Base-by-base conservation (phyloP, 2,797 vertebrate species). In the Molossus molossus region DNA sequence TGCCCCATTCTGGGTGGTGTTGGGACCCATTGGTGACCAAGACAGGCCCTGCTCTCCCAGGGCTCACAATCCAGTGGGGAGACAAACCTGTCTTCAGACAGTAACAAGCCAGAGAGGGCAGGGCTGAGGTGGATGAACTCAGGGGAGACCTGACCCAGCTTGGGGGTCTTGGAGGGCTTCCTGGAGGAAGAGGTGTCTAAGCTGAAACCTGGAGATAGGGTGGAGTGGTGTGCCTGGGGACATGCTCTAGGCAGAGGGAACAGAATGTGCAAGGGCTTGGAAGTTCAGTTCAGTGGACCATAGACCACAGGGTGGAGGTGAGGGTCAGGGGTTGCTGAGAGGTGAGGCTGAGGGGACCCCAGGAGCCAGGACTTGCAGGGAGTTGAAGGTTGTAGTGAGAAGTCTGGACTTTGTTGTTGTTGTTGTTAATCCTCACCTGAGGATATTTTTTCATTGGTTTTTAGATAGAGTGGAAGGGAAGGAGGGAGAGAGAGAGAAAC, bases 161-260 rank as follows among this genome's bases (percentile, higher is more conserved):
- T 69, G 53, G 23, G 6, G 11, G 25, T 77, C 25, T 53, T 21
- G 62, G 90, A 87, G 76, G 82, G 72, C 70, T 96, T 95, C 93
- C 50, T 73, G 82, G 76, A 67, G 87, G 87, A 93, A 58, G 91
- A 13, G 4, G 15, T 25, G 20, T 75, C 17, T 77, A 20, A 29
- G 25, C 5, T 33, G 83, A 87, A 76, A n/a, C 29, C 18, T 70
- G 60, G 76, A 77, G 57, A 29, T 25, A 11, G 53, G n/a, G 67
- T 48, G 21, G 67, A 60, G 33, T 12, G 29, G 40, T 48, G n/a
- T 37, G 53, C 53, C 37, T n/a, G 25, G 6, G 37, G 29, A 7
- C 7, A 3, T 27, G 75, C 8, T 70, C 45, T 65, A 53, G 18
- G 53, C 6, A 7, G 60, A 69, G 85, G 75, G 58, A 58, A 80